Percentiles rank a stretch among this genome's conserved stretches.
Conservation (phyloP, 2,113 vertebrate genomes). For the Apistogramma diplotaenia region DNA sequence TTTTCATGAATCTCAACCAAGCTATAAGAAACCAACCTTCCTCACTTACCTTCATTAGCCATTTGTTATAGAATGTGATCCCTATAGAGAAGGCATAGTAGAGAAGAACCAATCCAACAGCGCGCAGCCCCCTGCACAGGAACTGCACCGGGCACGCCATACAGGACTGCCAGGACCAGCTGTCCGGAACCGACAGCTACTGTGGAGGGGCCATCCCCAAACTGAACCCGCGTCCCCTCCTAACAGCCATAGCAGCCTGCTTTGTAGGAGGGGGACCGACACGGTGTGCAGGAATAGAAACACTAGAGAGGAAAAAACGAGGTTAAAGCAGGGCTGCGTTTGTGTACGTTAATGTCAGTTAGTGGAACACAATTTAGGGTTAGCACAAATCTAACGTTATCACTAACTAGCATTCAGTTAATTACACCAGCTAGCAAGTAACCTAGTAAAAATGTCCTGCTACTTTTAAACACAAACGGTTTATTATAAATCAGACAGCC, state of each 20-base stretch:
- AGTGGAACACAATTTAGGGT: not conserved
- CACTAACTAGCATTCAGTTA: not conserved
- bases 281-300: not conserved
- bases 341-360: not conserved
- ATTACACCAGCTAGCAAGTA: not conserved
- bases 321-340: not conserved
- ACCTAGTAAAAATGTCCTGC: not conserved
- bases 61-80: constrained; percentile 96
- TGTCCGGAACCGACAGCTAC: constrained; percentile 13
- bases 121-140: constrained; percentile 77
- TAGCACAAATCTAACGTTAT: not conserved
- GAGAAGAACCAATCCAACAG: constrained; percentile 81
- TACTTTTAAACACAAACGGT: not conserved
- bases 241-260: not conserved
- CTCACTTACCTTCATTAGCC: constrained; percentile 85
- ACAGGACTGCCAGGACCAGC: not conserved
- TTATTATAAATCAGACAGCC: not conserved
- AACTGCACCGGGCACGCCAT: constrained; percentile 74
- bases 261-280: not conserved
- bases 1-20: not conserved
- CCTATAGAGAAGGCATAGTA: constrained; percentile 92
- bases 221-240: not conserved
- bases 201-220: constrained; percentile 14
- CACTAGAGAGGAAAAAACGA: not conserved
- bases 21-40: not conserved